Evolutionary conservation across 1,140 invertebrate species (phyloP).

Genomic region (Magallana angulata): DNA sequence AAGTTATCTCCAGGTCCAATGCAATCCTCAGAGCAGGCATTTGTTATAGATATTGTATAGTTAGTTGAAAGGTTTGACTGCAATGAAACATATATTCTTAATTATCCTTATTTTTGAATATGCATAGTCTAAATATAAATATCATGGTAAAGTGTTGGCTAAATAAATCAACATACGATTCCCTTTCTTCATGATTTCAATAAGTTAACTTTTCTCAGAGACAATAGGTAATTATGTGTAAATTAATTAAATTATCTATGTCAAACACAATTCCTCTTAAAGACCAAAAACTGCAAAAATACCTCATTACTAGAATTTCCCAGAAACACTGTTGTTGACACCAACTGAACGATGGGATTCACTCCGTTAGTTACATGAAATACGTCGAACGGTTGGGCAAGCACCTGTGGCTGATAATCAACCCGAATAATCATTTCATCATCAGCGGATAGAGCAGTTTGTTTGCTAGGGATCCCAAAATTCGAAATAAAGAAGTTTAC

Average conservation of each 20-base stretch:
- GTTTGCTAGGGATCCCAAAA: not conserved
- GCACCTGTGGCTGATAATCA: not conserved
- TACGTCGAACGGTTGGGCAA: not conserved
- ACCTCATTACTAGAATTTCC: not conserved
- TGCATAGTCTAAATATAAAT: no score
- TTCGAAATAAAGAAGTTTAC: not conserved
- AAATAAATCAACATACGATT: no score
- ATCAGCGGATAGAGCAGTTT: not conserved
- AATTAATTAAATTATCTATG: no score
- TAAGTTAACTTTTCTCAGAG: no score
- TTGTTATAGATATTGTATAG: not conserved
- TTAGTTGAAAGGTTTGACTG: not conserved
- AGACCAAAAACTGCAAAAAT: not conserved
- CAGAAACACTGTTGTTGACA: not conserved
- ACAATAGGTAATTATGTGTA: no score
- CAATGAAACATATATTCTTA: not conserved
- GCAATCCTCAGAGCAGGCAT: not conserved
- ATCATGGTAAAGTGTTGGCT: no score
- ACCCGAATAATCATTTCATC: not conserved
- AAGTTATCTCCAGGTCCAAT: not conserved
- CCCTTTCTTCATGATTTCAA: no score
- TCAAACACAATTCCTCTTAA: no score
- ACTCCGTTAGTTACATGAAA: not conserved
- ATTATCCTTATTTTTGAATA: no score
- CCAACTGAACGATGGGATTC: not conserved